Evolutionary conservation across 2,113 vertebrate species (phyloP).

Genomic region (Petrocephalus microphthalmus): DNA sequence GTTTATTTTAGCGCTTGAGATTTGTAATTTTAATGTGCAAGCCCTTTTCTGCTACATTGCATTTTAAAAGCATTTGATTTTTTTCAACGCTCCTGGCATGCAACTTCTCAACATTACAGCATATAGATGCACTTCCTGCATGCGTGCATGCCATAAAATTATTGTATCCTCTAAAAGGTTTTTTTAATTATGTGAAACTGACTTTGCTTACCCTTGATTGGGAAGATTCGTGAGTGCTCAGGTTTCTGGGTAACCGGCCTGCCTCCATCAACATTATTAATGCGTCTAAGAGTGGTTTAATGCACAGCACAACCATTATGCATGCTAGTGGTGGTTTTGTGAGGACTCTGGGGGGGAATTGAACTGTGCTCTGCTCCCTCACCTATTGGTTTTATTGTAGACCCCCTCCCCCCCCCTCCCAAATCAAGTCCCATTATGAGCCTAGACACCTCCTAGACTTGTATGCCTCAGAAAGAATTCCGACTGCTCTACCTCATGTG

Average conservation of each 20-base stretch:
- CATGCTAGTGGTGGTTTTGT: slow-evolving; percentile 1
- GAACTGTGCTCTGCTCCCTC: neutral
- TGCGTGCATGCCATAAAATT: slow-evolving; percentile 22
- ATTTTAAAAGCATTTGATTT: slow-evolving; percentile 21
- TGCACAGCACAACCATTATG: slow-evolving; percentile 14
- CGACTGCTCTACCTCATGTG: slow-evolving; percentile 8
- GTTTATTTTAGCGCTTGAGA: slow-evolving; percentile 14
- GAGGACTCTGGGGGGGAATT: neutral
- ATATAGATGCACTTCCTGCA: slow-evolving; percentile 28
- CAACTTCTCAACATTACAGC: slow-evolving; percentile 7
- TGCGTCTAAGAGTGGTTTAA: slow-evolving; percentile 27
- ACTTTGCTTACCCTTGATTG: slow-evolving; percentile 41
- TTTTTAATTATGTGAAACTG: slow-evolving; percentile 36
- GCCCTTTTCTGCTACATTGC: neutral
- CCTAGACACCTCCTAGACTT: neutral
- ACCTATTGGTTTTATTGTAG: neutral
- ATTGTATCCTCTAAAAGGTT: slow-evolving; percentile 36
- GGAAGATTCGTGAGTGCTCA: slow-evolving; percentile 10
- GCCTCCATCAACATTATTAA: slow-evolving; percentile 33
- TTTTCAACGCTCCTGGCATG: slow-evolving; percentile 21
- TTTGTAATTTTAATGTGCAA: slow-evolving; percentile 10
- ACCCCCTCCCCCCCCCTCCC: neutral
- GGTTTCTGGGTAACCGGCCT: slow-evolving; percentile 13
- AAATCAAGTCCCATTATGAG: neutral
- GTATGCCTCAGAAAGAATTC: neutral